Percentiles rank a stretch among this genome's conserved stretches.
Conservation (phyloP, 92 coral and sea anemone genomes). For the Ricordea florida region DNA sequence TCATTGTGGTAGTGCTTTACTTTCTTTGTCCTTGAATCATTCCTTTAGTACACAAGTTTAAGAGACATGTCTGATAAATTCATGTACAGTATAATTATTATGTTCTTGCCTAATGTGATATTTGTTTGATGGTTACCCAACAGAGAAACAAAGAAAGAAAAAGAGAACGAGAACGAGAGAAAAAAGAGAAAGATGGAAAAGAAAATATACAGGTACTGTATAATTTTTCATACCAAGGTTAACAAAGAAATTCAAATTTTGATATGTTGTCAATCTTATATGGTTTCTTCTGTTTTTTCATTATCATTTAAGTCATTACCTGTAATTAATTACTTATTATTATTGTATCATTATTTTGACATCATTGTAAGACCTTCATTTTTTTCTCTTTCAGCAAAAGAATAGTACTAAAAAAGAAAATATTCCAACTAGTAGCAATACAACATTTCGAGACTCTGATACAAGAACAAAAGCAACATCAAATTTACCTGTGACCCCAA, state of each 20-base stretch:
- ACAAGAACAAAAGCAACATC: constrained; percentile 14
- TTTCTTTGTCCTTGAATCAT: too few relatives aligned
- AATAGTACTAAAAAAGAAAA: constrained; percentile 38
- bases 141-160: constrained; percentile 80
- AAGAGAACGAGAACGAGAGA: constrained; percentile 76
- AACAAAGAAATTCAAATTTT: too few relatives aligned
- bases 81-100: too few relatives aligned
- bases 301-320: neutral
- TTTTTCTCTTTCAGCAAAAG: constrained; percentile 24
- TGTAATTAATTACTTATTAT: too few relatives aligned
- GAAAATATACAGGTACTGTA: constrained; percentile 77
- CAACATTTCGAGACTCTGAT: neutral
- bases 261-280: neutral
- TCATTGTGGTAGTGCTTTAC: too few relatives aligned
- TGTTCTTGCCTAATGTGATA: neutral
- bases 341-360: too few relatives aligned
- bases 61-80: too few relatives aligned
- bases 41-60: too few relatives aligned
- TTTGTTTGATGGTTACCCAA: neutral
- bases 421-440: neutral
- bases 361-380: too few relatives aligned
- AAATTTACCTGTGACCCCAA: too few relatives aligned
- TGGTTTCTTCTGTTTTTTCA: neutral
- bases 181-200: constrained; percentile 74
- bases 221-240: neutral